A percentile compares a stretch with the other conserved stretches of the same genome.
These are phyloP conservation scores for Phengaris arion DNA, from an alignment of 2,888 invertebrate species.

Conservation along the genomic window DNA sequence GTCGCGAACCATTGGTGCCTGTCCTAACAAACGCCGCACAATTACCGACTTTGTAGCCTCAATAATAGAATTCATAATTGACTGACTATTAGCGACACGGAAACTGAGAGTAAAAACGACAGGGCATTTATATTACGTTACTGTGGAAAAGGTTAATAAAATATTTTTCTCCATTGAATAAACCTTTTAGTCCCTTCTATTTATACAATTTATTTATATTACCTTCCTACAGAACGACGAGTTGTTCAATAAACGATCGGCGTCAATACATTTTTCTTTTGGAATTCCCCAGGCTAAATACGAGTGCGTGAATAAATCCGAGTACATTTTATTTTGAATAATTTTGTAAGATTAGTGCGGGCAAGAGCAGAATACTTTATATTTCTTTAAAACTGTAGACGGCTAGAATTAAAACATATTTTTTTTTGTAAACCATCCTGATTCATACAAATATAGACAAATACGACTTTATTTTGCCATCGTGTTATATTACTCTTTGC, in stretches of 20 bases:
- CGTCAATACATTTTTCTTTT: background rate
- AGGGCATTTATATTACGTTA: conserved; percentile 20
- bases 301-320: no score
- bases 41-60: conserved; percentile 10
- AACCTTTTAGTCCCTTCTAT: background rate
- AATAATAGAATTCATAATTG: conserved; percentile 22
- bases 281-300: background rate
- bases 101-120: conserved; percentile 14
- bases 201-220: conserved; percentile 2
- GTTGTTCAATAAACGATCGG: no score
- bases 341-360: no score
- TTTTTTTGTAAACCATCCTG: no score
- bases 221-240: background rate
- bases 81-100: background rate
- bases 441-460: no score
- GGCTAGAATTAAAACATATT: no score
- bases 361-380: no score
- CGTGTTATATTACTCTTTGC: no score
- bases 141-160: conserved; percentile 10
- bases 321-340: no score
- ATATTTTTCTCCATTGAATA: conserved; percentile 17
- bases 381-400: no score
- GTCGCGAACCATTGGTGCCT: conserved; percentile 33
- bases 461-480: no score
- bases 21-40: background rate